Conservation (phyloP, 2,113 vertebrate genomes). For the Cochlearius cochlearius region DNA sequence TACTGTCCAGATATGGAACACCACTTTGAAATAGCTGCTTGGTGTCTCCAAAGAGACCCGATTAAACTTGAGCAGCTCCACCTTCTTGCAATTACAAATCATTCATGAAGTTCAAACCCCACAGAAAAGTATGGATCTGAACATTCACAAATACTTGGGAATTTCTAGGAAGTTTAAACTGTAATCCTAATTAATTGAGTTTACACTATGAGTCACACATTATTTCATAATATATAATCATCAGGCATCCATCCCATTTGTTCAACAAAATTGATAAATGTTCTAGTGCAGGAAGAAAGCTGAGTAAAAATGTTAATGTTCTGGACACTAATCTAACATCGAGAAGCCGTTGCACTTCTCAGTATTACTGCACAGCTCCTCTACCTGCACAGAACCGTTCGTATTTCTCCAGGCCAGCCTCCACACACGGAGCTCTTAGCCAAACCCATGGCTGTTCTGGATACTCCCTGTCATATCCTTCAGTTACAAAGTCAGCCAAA, state of each 20-base stretch:
- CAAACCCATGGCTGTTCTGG: background rate
- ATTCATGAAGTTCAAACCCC: background rate
- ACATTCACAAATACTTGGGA: background rate
- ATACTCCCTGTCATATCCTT: background rate
- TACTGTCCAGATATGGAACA: background rate
- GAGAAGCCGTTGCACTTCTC: background rate
- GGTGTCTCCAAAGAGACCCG: background rate
- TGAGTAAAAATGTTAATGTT: background rate
- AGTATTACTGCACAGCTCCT: background rate
- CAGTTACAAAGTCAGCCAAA: background rate
- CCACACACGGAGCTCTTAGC: rapidly evolving
- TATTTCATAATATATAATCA: background rate
- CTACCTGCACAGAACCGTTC: background rate
- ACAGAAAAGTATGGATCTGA: background rate
- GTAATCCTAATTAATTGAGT: background rate
- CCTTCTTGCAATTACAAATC: background rate
- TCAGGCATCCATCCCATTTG: background rate
- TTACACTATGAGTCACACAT: background rate
- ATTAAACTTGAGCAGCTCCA: background rate
- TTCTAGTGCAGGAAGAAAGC: background rate
- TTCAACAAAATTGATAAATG: background rate
- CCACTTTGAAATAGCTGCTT: background rate
- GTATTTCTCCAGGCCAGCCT: background rate
- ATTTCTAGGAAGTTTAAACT: background rate
- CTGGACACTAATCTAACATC: background rate